phyloP scores from a whole-genome alignment of 2,797 vertebrate genomes.

The Pipistrellus pipistrellus region DNA sequence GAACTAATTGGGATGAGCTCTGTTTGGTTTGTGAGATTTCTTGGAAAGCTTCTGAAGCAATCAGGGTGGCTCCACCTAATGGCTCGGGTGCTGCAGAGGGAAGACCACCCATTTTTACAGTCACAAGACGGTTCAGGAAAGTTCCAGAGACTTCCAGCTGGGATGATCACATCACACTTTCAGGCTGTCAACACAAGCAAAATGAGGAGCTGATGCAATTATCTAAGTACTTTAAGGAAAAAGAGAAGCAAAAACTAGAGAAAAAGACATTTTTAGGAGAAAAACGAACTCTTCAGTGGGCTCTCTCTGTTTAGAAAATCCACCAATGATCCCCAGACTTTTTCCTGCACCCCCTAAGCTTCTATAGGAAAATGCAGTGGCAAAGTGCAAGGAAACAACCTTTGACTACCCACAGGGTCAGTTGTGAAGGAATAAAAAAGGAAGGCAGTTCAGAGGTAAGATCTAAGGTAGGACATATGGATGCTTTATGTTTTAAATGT shows the following conservation, averaged over 20 bases:
- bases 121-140: constrained; percentile 10
- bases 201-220: constrained; percentile 21
- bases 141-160: constrained; percentile 21
- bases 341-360: background rate
- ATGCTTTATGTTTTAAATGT: background rate
- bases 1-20: background rate
- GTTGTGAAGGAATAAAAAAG: background rate
- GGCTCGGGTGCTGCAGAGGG: background rate
- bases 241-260: background rate
- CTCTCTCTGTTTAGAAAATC: background rate
- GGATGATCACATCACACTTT: background rate
- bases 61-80: background rate
- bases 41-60: constrained; percentile 60
- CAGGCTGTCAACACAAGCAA: constrained; percentile 41
- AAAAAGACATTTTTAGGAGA: constrained; percentile 10
- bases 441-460: background rate
- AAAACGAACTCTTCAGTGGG: background rate
- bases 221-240: background rate
- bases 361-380: background rate
- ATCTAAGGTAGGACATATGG: background rate
- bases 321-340: background rate
- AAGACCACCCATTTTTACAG: constrained; percentile 29
- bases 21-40: constrained; percentile 29
- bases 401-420: background rate
- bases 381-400: background rate